Conservation (phyloP, 1,140 invertebrate genomes). For the Drosophila equinoxialis region DNA sequence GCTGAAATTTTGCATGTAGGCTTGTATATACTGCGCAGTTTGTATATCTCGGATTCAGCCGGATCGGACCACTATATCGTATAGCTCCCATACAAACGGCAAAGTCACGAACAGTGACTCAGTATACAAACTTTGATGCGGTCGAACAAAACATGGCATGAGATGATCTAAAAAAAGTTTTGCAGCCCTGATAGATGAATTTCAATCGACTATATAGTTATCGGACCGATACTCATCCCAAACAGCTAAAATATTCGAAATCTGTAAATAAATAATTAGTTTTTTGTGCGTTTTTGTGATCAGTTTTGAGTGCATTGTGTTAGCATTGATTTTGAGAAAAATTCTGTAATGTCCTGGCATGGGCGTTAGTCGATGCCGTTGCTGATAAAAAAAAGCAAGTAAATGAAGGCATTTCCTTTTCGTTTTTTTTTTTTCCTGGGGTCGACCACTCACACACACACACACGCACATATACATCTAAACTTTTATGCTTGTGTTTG, state of each 20-base stretch:
- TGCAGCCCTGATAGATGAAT: background rate
- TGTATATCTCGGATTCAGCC: too few species aligned
- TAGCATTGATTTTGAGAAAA: background rate
- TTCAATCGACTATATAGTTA: background rate
- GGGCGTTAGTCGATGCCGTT: conserved; percentile 21
- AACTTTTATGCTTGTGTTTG: conserved; percentile 11
- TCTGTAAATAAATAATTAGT: conserved; percentile 52
- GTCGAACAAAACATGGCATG: background rate
- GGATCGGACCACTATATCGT: too few species aligned
- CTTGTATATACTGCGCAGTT: too few species aligned
- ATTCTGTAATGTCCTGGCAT: conserved; percentile 7
- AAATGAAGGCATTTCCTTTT: conserved; percentile 21
- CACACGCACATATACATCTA: background rate
- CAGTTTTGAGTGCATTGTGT: conserved; percentile 3
- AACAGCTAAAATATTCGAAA: conserved; percentile 18
- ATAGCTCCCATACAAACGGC: too few species aligned
- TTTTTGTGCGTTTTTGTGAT: conserved; percentile 20
- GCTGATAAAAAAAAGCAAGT: conserved; percentile 12
- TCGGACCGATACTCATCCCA: conserved; percentile 3
- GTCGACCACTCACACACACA: conserved; percentile 29
- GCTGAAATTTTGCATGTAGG: too few species aligned
- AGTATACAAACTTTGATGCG: too few species aligned
- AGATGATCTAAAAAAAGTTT: background rate
- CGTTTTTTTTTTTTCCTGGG: conserved; percentile 1
- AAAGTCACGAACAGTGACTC: too few species aligned